phyloP scores from a whole-genome alignment of 2,113 vertebrate genomes.

The Onychostoma macrolepis region DNA sequence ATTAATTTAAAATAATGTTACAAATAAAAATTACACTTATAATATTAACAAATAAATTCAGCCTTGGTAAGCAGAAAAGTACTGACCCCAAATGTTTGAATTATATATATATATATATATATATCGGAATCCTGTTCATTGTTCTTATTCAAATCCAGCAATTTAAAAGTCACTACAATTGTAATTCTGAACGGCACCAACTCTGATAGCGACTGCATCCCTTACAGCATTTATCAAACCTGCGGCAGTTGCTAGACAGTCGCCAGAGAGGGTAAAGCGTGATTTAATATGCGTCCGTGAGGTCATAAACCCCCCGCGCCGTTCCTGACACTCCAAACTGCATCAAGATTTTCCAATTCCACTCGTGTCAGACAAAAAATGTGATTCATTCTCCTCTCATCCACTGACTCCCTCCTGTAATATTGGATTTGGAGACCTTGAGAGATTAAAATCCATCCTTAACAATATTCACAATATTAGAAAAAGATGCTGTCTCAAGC shows the following conservation, averaged over 20 bases:
- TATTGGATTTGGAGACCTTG: constrained; percentile 73
- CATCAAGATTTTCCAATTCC: constrained; percentile 33
- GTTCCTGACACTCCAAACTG: not conserved
- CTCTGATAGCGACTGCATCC: not conserved
- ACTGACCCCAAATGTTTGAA: too few species aligned
- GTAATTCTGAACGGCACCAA: not conserved
- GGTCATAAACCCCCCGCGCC: not conserved
- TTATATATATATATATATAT: too few species aligned
- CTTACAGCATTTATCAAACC: constrained; percentile 33
- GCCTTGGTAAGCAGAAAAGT: too few species aligned
- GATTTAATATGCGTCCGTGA: constrained; percentile 22
- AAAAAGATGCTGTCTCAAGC: constrained; percentile 73
- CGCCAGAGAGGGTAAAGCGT: constrained; percentile 2
- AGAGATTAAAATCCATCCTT: constrained; percentile 75
- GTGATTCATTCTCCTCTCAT: constrained; percentile 46
- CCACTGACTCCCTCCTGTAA: constrained; percentile 53
- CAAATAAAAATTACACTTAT: too few species aligned
- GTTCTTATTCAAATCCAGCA: not conserved
- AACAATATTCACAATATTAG: constrained; percentile 72
- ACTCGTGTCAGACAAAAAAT: constrained; percentile 28
- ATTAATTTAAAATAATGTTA: too few species aligned
- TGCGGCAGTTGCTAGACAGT: not conserved
- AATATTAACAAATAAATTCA: too few species aligned
- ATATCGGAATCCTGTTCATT: not conserved
- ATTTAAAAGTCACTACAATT: not conserved